A percentile compares a stretch with the other conserved stretches of the same genome.
phyloP scores from a whole-genome alignment of 2,113 vertebrate species.

The Acrocephalus kingi region DNA sequence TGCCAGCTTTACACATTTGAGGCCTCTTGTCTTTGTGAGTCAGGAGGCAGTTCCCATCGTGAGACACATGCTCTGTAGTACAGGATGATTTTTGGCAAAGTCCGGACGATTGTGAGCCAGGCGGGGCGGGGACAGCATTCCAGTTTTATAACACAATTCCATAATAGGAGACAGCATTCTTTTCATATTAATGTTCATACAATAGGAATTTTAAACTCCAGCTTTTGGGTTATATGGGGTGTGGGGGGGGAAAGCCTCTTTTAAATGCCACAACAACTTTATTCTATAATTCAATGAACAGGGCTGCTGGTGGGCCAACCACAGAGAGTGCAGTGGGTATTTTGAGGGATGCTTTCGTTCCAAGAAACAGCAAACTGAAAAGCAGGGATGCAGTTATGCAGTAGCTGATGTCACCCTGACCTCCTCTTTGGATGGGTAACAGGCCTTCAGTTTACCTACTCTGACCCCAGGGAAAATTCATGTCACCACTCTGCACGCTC shows the following conservation, averaged over 20 bases:
- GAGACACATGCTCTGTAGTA: conserved; percentile 22
- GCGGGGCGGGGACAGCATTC: conserved; percentile 73
- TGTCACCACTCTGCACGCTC: background rate
- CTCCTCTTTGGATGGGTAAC: background rate
- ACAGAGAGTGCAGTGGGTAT: background rate
- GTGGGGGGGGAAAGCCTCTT: background rate
- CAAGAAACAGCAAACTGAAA: background rate
- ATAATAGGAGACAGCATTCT: conserved; percentile 72
- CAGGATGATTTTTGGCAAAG: conserved; percentile 65
- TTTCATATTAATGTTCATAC: conserved; percentile 75
- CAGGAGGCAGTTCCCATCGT: conserved; percentile 53
- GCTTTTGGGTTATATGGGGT: background rate
- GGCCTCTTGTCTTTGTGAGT: conserved; percentile 36
- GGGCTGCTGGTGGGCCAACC: background rate
- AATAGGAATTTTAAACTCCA: conserved; percentile 58
- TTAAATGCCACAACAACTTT: background rate
- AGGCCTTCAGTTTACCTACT: background rate
- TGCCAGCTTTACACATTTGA: conserved; percentile 11
- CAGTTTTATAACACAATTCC: conserved; percentile 79
- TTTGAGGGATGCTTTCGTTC: background rate
- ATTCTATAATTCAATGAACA: background rate
- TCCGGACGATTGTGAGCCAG: conserved; percentile 5
- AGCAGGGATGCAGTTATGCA: background rate
- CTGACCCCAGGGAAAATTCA: background rate
- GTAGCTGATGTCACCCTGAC: background rate